These are phyloP conservation scores for Drosophila ezoana DNA, from an alignment of 2,888 invertebrate genomes.

Conservation along the genomic window DNA sequence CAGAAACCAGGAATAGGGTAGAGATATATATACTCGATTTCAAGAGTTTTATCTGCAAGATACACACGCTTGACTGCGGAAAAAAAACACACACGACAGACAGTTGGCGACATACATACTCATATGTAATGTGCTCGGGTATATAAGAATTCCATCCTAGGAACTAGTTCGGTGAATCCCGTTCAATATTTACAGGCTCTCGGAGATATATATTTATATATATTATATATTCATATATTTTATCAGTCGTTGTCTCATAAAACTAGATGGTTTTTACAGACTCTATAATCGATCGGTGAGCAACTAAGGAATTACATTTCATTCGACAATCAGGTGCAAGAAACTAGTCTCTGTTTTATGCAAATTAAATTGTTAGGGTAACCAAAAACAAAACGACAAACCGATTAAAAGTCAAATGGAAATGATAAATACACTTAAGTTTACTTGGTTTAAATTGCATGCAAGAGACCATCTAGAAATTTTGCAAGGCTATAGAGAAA, in stretches of 20 bases:
- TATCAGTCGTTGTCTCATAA: slow-evolving; percentile 4
- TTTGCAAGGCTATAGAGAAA: slow-evolving; percentile 64
- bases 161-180: slow-evolving; percentile 2
- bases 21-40: slow-evolving; percentile 1
- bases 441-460: slow-evolving; percentile 48
- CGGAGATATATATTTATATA: background rate
- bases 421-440: slow-evolving; percentile 30
- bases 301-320: slow-evolving; percentile 61
- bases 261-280: slow-evolving; percentile 25
- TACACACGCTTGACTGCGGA: slow-evolving; percentile 1
- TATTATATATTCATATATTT: background rate
- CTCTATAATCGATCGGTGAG: slow-evolving; percentile 51
- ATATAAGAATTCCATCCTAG: slow-evolving; percentile 1
- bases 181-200: slow-evolving; percentile 22
- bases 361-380: slow-evolving; percentile 48
- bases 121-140: slow-evolving; percentile 11
- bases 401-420: slow-evolving; percentile 15
- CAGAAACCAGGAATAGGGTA: slow-evolving; percentile 5
- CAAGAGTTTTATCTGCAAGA: background rate
- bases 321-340: slow-evolving; percentile 74
- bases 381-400: slow-evolving; percentile 10
- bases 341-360: slow-evolving; percentile 57
- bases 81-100: background rate
- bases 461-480: slow-evolving; percentile 71
- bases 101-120: slow-evolving; percentile 11